Percentiles rank a stretch among this genome's conserved stretches.
Conservation (phyloP, 2,797 vertebrate genomes). For the Champsocephalus gunnari region DNA sequence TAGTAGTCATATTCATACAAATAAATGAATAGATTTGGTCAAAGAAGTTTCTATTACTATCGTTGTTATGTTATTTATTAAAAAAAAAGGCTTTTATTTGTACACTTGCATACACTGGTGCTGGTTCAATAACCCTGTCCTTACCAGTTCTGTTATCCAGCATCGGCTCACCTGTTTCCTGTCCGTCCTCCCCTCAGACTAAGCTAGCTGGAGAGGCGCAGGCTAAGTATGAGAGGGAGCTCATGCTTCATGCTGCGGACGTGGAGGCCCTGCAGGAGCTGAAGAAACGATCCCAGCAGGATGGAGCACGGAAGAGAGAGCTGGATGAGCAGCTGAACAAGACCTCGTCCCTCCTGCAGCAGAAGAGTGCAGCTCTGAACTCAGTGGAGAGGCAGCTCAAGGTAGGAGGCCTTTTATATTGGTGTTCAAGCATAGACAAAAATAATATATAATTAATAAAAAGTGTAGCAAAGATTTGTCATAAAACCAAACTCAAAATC, state of each 20-base stretch:
- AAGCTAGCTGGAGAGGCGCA: slow-evolving; percentile 92
- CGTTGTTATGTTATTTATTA: no score
- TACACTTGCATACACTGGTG: not conserved
- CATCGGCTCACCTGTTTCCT: not conserved
- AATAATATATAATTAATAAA: not conserved
- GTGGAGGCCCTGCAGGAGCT: slow-evolving; percentile 94
- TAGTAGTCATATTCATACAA: no score
- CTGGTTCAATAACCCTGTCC: not conserved
- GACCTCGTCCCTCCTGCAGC: slow-evolving; percentile 86
- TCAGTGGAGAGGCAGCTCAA: slow-evolving; percentile 90
- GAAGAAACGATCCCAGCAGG: slow-evolving; percentile 89
- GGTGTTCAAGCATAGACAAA: not conserved
- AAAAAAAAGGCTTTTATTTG: no score
- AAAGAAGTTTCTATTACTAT: no score
- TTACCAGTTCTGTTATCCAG: not conserved
- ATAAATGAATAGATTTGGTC: no score
- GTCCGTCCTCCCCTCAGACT: slow-evolving; percentile 48
- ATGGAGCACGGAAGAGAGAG: slow-evolving; percentile 80
- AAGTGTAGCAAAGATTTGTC: no score
- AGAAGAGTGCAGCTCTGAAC: slow-evolving; percentile 86
- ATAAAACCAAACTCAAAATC: no score
- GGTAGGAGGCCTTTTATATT: slow-evolving; percentile 73
- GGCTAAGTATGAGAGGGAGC: slow-evolving; percentile 94
- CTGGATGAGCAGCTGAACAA: slow-evolving; percentile 90
- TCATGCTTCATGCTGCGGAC: slow-evolving; percentile 97